Evolutionary conservation across 1,140 invertebrate genomes (phyloP), one percentile per base, ranked within the genome.

Genomic region (Lordiphosa clarofinis): DNA sequence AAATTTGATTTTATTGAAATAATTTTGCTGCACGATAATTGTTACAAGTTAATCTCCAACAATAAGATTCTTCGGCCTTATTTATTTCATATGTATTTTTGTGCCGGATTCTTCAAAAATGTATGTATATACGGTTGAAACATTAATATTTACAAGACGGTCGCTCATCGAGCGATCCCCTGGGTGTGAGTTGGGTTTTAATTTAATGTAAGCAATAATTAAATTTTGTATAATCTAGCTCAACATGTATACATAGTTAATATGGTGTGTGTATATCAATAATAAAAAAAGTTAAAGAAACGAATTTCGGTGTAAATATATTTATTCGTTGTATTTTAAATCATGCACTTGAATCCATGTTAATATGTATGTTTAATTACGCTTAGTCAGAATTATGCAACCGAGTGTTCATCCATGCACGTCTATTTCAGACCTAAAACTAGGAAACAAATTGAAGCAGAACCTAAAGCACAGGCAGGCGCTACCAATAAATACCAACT

Each of bases 321-420:
- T 84, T 84, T 75, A 84, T 82, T 84, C 78, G 78, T 84, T 84
- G 78, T 84, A 84, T 84, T 73, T 78, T 73, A 84, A 84, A 84
- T 84, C 61, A 84, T 84, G 73, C 74, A 57, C 56, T 56, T 57
- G 50, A 74, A 79, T 69, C 66, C 72, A 58, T 56, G 36, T 70
- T 71, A 66, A 58, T 66, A 58, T 56, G 36, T 66, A 58, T 56
- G 36, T 70, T 71, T 74, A 58, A 75, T 81, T 72, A 74, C 67
- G 82, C 55, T 56, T 66, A 54, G 36, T 31, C 36, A 50, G 35
- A 31, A 31, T 36, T 81, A 63, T 64, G 72, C 78, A 84, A 84
- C 63, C 58, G 68, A 72, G 53, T 72, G 40, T 62, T 56, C 33
- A 56, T 64, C 24, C 19, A 57, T 59, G 53, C 55, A 59, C 72